Evolutionary conservation across 2,888 invertebrate genomes (phyloP), one percentile per base, ranked within the genome.

Genomic region (Loripinus fragilis): DNA sequence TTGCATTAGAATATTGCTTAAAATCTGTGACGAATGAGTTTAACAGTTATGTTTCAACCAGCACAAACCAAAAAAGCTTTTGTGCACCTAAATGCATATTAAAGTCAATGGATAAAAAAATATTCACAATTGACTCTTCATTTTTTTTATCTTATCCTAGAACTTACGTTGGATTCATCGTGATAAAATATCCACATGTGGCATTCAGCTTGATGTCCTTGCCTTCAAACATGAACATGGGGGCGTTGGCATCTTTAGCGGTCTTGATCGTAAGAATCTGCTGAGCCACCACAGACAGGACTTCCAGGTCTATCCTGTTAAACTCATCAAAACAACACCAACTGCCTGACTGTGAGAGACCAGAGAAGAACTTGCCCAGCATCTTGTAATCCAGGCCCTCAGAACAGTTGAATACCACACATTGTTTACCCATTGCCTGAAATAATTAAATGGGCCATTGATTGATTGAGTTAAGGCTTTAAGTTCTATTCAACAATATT

Each of bases 261-360:
- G 91, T 85, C 84, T 93, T 93, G 70, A 93, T 93, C n/a, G 93
- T 92, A 28, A 90, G 91, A 33, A 93, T 91, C 87, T 93, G 93
- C 80, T 93, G 93, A 8, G 93, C 93, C 7, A 93, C 93, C 20
- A 93, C 93, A 8, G 93, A 93, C 85, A 93, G 76, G 2, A 93
- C 93, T 83, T 93, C 93, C 23, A 93, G 87, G 76, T 93, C 93
- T 64, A 94, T 93, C 25, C 94, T 87, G 85, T 94, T 94, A 82
- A 94, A 94, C 85, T 94, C 94, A 77, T 94, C 94, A 88, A 94
- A 93, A 81, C 93, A 93, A 70, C 92, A 93, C 93, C 94, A 93
- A 79, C 92, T 91, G 23, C 93, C 93, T 7, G 93, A 93, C 89
- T 93, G 93, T 15, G 93, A 90, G 68, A 93, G 77, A 5, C 93